Percentiles rank a stretch among this genome's conserved stretches.
Conservation (phyloP, 2,113 vertebrate species). For the Dicentrarchus labrax region DNA sequence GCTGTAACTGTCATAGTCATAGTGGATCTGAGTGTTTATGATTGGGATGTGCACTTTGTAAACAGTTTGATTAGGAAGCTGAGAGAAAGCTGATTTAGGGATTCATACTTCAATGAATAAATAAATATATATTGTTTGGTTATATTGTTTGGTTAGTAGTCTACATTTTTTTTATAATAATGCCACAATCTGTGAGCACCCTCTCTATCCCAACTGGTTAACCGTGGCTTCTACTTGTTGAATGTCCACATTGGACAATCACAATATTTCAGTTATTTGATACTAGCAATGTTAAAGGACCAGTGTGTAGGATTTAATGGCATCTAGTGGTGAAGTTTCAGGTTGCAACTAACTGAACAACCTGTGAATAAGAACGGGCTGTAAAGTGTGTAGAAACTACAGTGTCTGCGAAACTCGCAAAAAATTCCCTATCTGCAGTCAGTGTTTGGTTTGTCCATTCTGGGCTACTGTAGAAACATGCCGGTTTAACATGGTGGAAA, state of each 20-base stretch:
- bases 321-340: too few species aligned
- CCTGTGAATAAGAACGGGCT: too few species aligned
- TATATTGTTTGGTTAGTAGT: not conserved
- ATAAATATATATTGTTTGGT: not conserved
- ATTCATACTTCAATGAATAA: not conserved
- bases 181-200: not conserved
- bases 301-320: too few species aligned
- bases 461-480: too few species aligned
- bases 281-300: not conserved
- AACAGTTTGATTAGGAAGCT: not conserved
- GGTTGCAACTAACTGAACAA: too few species aligned
- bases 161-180: not conserved
- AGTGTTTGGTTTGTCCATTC: too few species aligned
- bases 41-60: not conserved
- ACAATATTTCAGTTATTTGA: conserved; percentile 9
- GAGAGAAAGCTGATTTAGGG: conserved; percentile 2
- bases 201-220: not conserved
- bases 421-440: too few species aligned
- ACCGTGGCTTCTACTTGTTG: not conserved
- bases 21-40: conserved; percentile 9
- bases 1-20: conserved; percentile 22
- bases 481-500: too few species aligned
- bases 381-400: too few species aligned
- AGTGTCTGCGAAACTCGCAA: too few species aligned
- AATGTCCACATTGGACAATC: not conserved